Base-by-base conservation (phyloP, 2,888 invertebrate genomes). In the Caenorhabditis sinica region DNA sequence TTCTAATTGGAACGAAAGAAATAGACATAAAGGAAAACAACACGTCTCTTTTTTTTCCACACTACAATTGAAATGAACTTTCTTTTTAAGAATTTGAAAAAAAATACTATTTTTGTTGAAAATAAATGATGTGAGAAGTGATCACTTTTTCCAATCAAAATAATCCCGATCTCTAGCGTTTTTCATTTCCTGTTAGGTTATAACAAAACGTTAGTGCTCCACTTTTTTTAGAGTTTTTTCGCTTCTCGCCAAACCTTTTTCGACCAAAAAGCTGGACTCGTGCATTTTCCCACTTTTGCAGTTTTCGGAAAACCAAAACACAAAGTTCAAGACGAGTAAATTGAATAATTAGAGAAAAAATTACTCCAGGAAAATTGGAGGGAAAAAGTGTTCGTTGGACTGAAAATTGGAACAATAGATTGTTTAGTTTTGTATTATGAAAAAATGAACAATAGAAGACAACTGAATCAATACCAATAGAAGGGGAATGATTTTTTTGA, bases 1-100 rank as follows among this genome's bases (percentile, higher is more conserved):
- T 43, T 51, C 6, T 65, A 65, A 79, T 77, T 71, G 51, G 25
- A 40, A 43, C 65, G 15, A 61, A 69, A 43, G 63, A 28, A 8
- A n/a, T 11, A 28, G 30, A 72, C 5, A n/a, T 25, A 25, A 58
- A n/a, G 11, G 45, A 11, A 43, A 58, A 30, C 28, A 30, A 23
- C 20, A 51, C 15, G 25, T 33, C 33, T n/a, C n/a, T n/a, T n/a
- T n/a, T n/a, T n/a, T n/a, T 25, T 45, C 49, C 17, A 17, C 40
- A 30, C 28, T 30, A 61, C 53, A 69, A 51, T n/a, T 17, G 20
- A 43, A 43, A 65, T 56, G 13, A 56, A 25, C 56, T 56, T 53
- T 53, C 40, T 9, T 40, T 40, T 53, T n/a, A 30, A 33, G 28
- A 33, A n/a, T 33, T 33, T 33, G 17, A n/a, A 60, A 60, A 60